These are phyloP conservation scores for Chrysopilus asiliformis DNA, from an alignment of 2,888 invertebrate genomes.

Conservation along the genomic window DNA sequence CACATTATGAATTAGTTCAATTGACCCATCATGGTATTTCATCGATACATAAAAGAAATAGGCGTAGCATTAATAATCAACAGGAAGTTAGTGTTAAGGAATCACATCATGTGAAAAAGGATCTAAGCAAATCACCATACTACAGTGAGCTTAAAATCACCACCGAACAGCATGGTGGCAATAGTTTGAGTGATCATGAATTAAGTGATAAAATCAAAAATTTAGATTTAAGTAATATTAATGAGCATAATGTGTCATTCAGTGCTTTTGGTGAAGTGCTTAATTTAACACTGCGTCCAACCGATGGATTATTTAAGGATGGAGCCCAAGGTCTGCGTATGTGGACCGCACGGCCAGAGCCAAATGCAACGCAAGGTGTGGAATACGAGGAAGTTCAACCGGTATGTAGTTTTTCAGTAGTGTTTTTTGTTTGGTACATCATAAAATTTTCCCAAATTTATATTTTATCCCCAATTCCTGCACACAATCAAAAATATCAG, in stretches of 20 bases:
- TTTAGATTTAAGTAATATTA: constrained; percentile 21
- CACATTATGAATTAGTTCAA: constrained; percentile 71
- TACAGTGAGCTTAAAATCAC: constrained; percentile 29
- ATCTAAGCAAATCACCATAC: constrained; percentile 35
- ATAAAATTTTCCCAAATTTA: no score
- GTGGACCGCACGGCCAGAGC: constrained; percentile 67
- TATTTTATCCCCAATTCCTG: no score
- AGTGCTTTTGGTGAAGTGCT: constrained; percentile 68
- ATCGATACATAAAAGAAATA: constrained; percentile 21
- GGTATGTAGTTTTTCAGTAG: no score
- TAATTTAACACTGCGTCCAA: constrained; percentile 59
- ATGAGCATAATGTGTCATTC: constrained; percentile 51
- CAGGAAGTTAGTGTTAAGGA: constrained; percentile 15
- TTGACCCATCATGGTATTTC: constrained; percentile 46
- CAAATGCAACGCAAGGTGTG: constrained; percentile 63
- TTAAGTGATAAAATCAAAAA: constrained; percentile 16
- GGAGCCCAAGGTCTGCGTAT: constrained; percentile 51
- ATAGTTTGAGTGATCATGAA: constrained; percentile 18
- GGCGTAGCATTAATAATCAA: constrained; percentile 20
- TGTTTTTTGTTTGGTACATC: no score
- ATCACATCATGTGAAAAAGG: constrained; percentile 35
- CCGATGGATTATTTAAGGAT: constrained; percentile 62
- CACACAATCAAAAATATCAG: no score
- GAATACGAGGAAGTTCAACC: constrained; percentile 63
- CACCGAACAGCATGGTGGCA: constrained; percentile 15